Evolutionary conservation across 2,888 invertebrate genomes (phyloP), one percentile per base, ranked within the genome.

Genomic region (Agrypnus murinus): DNA sequence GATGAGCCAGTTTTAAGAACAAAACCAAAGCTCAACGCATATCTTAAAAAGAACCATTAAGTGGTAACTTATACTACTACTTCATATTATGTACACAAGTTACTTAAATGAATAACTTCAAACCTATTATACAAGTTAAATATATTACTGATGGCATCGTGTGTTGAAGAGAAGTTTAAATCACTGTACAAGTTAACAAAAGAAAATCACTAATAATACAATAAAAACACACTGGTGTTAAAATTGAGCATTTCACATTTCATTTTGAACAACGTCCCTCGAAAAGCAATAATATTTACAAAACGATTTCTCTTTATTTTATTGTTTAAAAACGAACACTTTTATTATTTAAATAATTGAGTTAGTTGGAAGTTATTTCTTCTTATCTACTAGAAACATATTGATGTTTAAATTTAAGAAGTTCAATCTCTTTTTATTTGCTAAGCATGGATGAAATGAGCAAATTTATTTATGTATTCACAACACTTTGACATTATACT

Each of bases 221-320:
- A 64, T 19, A 67, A 71, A 66, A 63, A 71, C 60, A 65, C 45
- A 62, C 50, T 71, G 67, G 71, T 68, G 71, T 71, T 70, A 43
- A 55, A 34, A 67, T 71, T 71, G 71, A 71, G 71, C 71, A 71
- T 71, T 67, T 50, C 45, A 65, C 67, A 63, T 71, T 71, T 62
- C 53, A 59, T 60, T 55, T 63, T 43, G 34, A 60, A 63, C 2
- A 71, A 66, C 40, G 71, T 71, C 71, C 63, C 40, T 70, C 15
- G 38, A 55, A 38, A 60, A 70, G 64, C 32, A 46, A 70, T 50
- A 5, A 25, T 55, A 55, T 62, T 66, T 67, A 69, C 69, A 64
- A 64, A 65, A 59, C 69, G 63, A 63, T 68, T 68, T 63, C 46
- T 46, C 25, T 53, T 63, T 62, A 25, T 25, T n/a, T n/a, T 25